phyloP scores from a whole-genome alignment of 2,113 vertebrate species.

The Pseudorasbora parva region DNA sequence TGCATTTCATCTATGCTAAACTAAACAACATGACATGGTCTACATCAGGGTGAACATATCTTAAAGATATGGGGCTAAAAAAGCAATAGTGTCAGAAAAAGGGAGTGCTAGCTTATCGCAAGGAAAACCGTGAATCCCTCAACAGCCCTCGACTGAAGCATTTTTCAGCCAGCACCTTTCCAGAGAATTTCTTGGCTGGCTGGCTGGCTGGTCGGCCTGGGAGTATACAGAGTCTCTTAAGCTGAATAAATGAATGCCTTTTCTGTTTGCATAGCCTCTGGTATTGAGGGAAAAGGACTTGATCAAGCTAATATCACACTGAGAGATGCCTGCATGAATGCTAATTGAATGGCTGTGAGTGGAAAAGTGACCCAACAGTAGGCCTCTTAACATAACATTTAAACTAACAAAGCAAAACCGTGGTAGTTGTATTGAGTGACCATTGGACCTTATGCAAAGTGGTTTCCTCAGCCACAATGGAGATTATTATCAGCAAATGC shows the following conservation, averaged over 20 bases:
- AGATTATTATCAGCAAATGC: slow-evolving; percentile 65
- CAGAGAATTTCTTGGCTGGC: slow-evolving; percentile 37
- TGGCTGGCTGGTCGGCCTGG: background rate
- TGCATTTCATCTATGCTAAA: slow-evolving; percentile 37
- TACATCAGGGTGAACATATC: background rate
- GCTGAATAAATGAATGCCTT: slow-evolving; percentile 48
- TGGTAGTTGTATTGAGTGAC: slow-evolving; percentile 40
- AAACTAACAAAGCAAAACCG: slow-evolving; percentile 58
- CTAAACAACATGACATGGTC: slow-evolving; percentile 53
- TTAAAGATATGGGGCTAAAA: slow-evolving; percentile 4
- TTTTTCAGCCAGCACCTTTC: slow-evolving; percentile 38
- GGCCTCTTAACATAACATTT: slow-evolving; percentile 59
- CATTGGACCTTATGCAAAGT: slow-evolving; percentile 57
- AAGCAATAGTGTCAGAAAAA: background rate
- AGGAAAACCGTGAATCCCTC: slow-evolving; percentile 10
- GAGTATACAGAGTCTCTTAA: slow-evolving; percentile 23
- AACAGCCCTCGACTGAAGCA: slow-evolving; percentile 18
- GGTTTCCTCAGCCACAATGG: slow-evolving; percentile 56
- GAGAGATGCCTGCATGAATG: slow-evolving; percentile 42
- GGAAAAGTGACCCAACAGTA: slow-evolving; percentile 45
- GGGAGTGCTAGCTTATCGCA: slow-evolving; percentile 22
- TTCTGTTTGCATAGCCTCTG: slow-evolving; percentile 42
- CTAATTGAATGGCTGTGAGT: slow-evolving; percentile 51
- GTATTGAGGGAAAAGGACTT: slow-evolving; percentile 28
- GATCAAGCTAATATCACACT: slow-evolving; percentile 55